Percentiles rank a stretch among this genome's conserved stretches.
Evolutionary conservation across 2,797 vertebrate species (phyloP).

Genomic region (Amniataba percoides): DNA sequence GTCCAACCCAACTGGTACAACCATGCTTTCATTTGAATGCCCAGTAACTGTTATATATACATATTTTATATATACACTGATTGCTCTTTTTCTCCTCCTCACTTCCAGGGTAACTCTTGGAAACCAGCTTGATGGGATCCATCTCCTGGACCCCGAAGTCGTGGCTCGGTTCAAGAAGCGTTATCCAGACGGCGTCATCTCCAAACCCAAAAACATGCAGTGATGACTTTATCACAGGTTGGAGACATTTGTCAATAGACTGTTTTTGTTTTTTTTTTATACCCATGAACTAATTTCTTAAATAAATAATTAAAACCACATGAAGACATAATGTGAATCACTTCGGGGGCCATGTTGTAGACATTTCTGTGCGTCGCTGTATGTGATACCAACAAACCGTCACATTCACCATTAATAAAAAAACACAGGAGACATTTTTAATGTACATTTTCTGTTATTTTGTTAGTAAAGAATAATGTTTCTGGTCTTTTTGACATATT

Average conservation of each 20-base stretch:
- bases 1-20: conserved; percentile 94
- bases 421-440: conserved; percentile 49
- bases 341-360: neutral
- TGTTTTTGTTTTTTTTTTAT: conserved; percentile 54
- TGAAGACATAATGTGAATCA: neutral
- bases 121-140: conserved; percentile 95
- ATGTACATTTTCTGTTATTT: conserved; percentile 48
- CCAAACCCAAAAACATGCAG: conserved; percentile 91
- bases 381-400: neutral
- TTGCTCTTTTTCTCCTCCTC: neutral
- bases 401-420: conserved; percentile 25
- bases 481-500: conserved; percentile 16
- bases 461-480: conserved; percentile 64
- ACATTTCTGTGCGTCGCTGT: neutral
- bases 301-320: conserved; percentile 37
- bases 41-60: neutral
- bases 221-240: conserved; percentile 41
- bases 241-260: conserved; percentile 44
- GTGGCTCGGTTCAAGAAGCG: conserved; percentile 93
- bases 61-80: neutral
- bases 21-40: neutral
- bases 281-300: conserved; percentile 53
- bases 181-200: conserved; percentile 94
- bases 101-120: conserved; percentile 90
- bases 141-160: conserved; percentile 93